Evolutionary conservation across 2,888 invertebrate genomes (phyloP).

Genomic region (Mythimna ferrago): DNA sequence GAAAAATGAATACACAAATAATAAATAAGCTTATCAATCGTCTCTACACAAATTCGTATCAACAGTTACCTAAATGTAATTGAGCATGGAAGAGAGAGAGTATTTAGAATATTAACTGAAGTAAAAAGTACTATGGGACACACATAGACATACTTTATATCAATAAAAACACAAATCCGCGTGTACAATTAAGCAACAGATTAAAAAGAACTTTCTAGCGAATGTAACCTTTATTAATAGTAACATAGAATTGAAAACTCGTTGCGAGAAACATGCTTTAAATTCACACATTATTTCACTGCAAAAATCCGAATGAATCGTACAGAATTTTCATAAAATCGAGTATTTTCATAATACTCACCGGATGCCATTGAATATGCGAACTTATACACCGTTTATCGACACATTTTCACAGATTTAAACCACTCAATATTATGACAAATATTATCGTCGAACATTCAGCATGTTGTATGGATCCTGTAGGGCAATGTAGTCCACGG

Average conservation of each 20-base stretch:
- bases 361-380: slow-evolving; percentile 77
- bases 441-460: slow-evolving; percentile 43
- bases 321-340: slow-evolving; percentile 23
- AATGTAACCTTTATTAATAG: slow-evolving; percentile 13
- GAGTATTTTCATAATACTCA: slow-evolving; percentile 61
- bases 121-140: slow-evolving; percentile 7
- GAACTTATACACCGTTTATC: slow-evolving; percentile 72
- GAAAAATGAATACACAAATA: slow-evolving; percentile 9
- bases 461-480: slow-evolving; percentile 32
- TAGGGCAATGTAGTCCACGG: slow-evolving; percentile 24
- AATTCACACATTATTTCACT: slow-evolving; percentile 4
- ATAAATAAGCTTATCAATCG: slow-evolving; percentile 17
- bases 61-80: slow-evolving; percentile 9
- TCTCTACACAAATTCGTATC: neutral
- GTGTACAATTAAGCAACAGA: slow-evolving; percentile 25
- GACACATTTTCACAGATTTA: slow-evolving; percentile 62
- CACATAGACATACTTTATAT: neutral
- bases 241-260: slow-evolving; percentile 10
- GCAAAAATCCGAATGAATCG: slow-evolving; percentile 22
- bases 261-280: neutral
- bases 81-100: neutral
- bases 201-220: neutral
- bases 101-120: neutral
- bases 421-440: slow-evolving; percentile 43
- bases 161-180: slow-evolving; percentile 25